These are phyloP conservation scores for Daktulosphaira vitifoliae DNA, from an alignment of 1,140 invertebrate species.

Conservation along the genomic window DNA sequence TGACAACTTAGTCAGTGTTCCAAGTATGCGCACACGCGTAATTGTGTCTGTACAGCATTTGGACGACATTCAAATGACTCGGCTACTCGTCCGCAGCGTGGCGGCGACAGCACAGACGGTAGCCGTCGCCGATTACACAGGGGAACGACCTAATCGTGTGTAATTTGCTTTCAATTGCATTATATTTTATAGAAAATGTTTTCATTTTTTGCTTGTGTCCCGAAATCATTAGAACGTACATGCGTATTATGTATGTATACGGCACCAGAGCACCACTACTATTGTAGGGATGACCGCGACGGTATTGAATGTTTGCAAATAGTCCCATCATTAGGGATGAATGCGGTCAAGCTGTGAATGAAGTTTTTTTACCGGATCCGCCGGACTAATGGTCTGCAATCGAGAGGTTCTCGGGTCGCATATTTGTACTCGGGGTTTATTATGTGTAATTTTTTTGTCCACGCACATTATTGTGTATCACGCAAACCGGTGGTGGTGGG, in stretches of 20 bases:
- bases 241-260: too few relatives aligned
- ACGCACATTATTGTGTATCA: too few relatives aligned
- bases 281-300: too few relatives aligned
- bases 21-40: too few relatives aligned
- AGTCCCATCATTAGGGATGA: conserved; percentile 28
- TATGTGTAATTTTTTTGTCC: background rate
- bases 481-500: conserved; percentile 2
- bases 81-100: background rate
- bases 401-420: conserved; percentile 18
- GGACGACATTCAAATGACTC: background rate
- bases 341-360: conserved; percentile 32
- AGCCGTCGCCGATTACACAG: too few relatives aligned
- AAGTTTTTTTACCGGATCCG: conserved; percentile 13
- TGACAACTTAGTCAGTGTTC: too few relatives aligned
- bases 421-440: conserved; percentile 11
- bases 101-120: too few relatives aligned
- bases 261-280: too few relatives aligned
- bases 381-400: conserved; percentile 12
- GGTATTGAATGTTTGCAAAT: conserved; percentile 7
- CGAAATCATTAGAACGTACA: background rate
- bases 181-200: background rate
- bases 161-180: conserved; percentile 14
- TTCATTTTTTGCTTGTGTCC: background rate
- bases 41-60: too few relatives aligned
- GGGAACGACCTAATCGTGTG: background rate